These are phyloP conservation scores for Bimastos eiseni DNA, from an alignment of 2,888 invertebrate species.

Conservation along the genomic window DNA sequence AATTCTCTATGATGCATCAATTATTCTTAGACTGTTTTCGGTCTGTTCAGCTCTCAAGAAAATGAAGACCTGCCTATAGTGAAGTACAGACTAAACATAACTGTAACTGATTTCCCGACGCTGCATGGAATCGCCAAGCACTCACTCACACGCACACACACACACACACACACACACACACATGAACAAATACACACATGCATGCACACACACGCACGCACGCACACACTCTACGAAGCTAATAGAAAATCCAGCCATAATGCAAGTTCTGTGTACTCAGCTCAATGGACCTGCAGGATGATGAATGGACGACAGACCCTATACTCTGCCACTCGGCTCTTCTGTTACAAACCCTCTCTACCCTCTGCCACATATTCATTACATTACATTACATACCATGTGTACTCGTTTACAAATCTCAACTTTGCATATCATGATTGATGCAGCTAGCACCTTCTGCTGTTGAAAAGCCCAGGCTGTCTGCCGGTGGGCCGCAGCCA, in stretches of 20 bases:
- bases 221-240: neutral
- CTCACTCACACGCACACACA: neutral
- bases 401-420: too few species aligned
- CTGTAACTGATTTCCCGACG: neutral
- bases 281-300: neutral
- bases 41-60: neutral
- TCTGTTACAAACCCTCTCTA: neutral
- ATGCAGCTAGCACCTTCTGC: too few species aligned
- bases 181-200: too few species aligned
- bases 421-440: too few species aligned
- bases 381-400: too few species aligned
- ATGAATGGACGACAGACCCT: neutral
- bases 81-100: neutral
- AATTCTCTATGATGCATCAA: neutral
- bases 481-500: too few species aligned
- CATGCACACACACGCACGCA: neutral
- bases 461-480: too few species aligned
- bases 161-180: neutral
- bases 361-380: too few species aligned
- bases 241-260: neutral
- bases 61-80: neutral
- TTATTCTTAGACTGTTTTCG: neutral
- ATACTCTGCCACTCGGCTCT: constrained; percentile 28
- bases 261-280: constrained; percentile 2
- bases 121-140: neutral